Base-by-base conservation (phyloP, 2,797 vertebrate species). In the Anguilla anguilla region DNA sequence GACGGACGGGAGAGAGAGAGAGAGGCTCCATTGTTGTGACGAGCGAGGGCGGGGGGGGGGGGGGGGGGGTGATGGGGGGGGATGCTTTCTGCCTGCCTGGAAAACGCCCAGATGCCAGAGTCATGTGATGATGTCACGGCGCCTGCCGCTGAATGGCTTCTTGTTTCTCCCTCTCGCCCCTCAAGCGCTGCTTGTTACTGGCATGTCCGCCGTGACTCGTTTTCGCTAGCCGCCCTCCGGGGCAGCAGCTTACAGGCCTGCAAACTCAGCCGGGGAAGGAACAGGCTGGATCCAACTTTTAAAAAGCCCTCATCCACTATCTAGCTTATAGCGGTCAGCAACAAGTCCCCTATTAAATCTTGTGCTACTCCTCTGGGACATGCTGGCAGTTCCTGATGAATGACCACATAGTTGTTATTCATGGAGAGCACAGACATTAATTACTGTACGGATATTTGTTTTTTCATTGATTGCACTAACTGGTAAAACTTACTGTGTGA, bases 71-170 rank as follows among this genome's bases (percentile, higher is more conserved):
- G 83, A 67, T 64, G 83, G 86, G 74, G 61, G 83, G 85, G 88
- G 89, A 86, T 83, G n/a, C 88, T 89, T 69, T 86, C 86, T 90
- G 90, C 81, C 89, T 59, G 86, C 81, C 89, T 64, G 86, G 79
- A 89, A 88, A 88, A 92, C 89, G 82, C 88, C 86, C 89, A 92
- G 89, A 90, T 89, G 83, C 87, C 89, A 87, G 87, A 91, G 90
- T 93, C 93, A 94, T 93, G 92, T 93, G 93, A 91, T 89, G 84
- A 91, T 91, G 88, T 89, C 86, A 88, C 86, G 84, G 83, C 85
- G 89, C 72, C 64, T 89, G 87, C 84, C 88, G 6, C 88, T 92
- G 91, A 94, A 94, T 92, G 90, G 90, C 55, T 86, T 90, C 89
- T 93, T 94, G 93, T 94, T 85, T 39, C 83, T 85, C 69, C 88